Conservation (phyloP, 2,113 vertebrate genomes). For the Symphodus melops region DNA sequence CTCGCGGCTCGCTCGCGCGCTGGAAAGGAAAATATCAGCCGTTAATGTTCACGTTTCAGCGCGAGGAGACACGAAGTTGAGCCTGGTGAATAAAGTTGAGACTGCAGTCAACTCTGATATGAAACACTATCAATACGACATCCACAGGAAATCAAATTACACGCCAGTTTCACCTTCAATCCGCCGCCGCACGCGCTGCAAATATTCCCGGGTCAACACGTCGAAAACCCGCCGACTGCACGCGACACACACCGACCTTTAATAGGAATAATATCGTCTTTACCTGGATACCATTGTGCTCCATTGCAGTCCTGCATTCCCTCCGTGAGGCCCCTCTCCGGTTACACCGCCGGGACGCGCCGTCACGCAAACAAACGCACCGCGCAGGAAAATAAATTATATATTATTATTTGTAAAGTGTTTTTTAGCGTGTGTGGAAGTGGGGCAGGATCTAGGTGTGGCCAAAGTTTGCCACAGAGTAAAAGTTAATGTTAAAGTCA, state of each 20-base stretch:
- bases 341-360: constrained; percentile 86
- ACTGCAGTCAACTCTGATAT: constrained; percentile 74
- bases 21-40: constrained; percentile 36
- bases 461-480: constrained; percentile 80
- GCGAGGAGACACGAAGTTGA: constrained; percentile 65
- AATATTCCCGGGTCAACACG: constrained; percentile 41
- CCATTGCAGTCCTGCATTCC: constrained; percentile 88
- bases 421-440: constrained; percentile 52
- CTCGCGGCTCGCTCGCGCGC: background rate
- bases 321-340: constrained; percentile 84
- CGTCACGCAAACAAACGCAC: constrained; percentile 83
- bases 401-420: constrained; percentile 33
- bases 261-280: constrained; percentile 69
- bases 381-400: constrained; percentile 14
- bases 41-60: constrained; percentile 18
- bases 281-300: constrained; percentile 88
- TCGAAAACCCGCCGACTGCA: background rate
- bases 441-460: constrained; percentile 82
- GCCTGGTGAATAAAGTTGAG: constrained; percentile 77
- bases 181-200: constrained; percentile 16
- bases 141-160: constrained; percentile 53
- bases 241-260: constrained; percentile 17
- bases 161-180: background rate
- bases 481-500: constrained; percentile 74
- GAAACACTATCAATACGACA: constrained; percentile 81